Evolutionary conservation across 2,797 vertebrate species (phyloP), one percentile per base, ranked within the genome.

Genomic region (Ispidina picta): DNA sequence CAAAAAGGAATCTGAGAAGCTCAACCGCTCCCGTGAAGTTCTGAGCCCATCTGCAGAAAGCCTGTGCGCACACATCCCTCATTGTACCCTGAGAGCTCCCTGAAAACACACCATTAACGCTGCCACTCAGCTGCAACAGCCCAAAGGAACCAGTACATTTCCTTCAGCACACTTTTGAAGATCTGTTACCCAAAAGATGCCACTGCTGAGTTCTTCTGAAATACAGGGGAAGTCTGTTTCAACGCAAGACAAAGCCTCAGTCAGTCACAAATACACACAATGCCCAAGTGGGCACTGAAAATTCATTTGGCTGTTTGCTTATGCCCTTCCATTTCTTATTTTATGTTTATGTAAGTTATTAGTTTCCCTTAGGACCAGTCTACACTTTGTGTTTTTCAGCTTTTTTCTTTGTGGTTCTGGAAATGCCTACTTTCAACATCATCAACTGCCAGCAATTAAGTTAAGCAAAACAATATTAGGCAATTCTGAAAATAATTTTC

Each of bases 261-360:
- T 74, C 70, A 89, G 82, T 81, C 54, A 73, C 93, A 84, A 92
- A 86, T 41, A 89, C 17, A 81, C 41, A 41, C 35, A 51, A 26
- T 15, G 52, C 52, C 91, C 37, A 74, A 87, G 60, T 4, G 8
- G 44, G 49, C 71, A 93, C 25, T 87, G 84, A 86, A 93, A 95
- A 95, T 82, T 83, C 58, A 90, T 94, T 91, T 74, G n/a, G 9
- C 54, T 91, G 10, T 9, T 44, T 51, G 62, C 68, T 95, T 87
- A 60, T 65, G 22, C 20, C 11, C 39, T 65, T 66, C 92, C 60
- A 10, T 43, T 56, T 89, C 77, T 82, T 88, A 87, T 76, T 68
- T 77, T 76, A 92, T 63, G 58, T 70, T 39, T 69, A 66, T 68
- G 2, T 48, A 96, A 89, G 51, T 95, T 70, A 86, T 78, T 88